phyloP scores from a whole-genome alignment of 35 echinoderm and acorn worm species.

The Nesometra sesokonis region DNA sequence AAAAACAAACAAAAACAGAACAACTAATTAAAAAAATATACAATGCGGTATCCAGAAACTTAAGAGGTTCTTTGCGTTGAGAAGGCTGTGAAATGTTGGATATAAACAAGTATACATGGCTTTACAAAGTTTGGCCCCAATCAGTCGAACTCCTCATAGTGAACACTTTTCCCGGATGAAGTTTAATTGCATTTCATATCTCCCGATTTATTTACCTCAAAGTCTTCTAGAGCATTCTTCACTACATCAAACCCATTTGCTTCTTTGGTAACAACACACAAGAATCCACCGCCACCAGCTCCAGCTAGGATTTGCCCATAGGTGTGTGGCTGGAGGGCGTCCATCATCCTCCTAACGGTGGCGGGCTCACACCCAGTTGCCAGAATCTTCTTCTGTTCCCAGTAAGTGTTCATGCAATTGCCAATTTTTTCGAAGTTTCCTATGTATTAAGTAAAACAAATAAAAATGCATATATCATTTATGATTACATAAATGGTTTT shows the following conservation, averaged over 20 bases:
- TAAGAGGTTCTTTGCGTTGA: too few relatives aligned
- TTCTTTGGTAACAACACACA: slow-evolving; percentile 73
- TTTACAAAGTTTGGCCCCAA: too few relatives aligned
- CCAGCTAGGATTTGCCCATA: slow-evolving; percentile 78
- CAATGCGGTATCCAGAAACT: too few relatives aligned
- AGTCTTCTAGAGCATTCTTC: background rate
- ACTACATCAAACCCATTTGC: slow-evolving; percentile 18
- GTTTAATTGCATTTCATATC: too few relatives aligned
- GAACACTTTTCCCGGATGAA: too few relatives aligned
- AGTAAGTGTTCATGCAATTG: slow-evolving; percentile 75
- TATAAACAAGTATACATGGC: too few relatives aligned
- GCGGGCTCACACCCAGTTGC: slow-evolving; percentile 79
- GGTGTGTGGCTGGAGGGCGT: slow-evolving; percentile 54
- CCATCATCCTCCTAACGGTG: slow-evolving; percentile 73
- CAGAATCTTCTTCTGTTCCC: slow-evolving; percentile 95
- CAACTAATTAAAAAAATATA: too few relatives aligned
- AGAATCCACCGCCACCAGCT: slow-evolving; percentile 72
- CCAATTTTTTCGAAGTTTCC: slow-evolving; percentile 84
- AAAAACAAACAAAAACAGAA: too few relatives aligned
- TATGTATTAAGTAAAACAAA: background rate
- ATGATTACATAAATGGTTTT: too few relatives aligned
- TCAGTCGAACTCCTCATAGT: too few relatives aligned
- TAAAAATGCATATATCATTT: too few relatives aligned
- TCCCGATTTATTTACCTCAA: slow-evolving; percentile 2
- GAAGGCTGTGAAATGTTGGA: too few relatives aligned